Evolutionary conservation across 2,888 invertebrate genomes (phyloP), one percentile per base, ranked within the genome.

Genomic region (Graphium colonna): DNA sequence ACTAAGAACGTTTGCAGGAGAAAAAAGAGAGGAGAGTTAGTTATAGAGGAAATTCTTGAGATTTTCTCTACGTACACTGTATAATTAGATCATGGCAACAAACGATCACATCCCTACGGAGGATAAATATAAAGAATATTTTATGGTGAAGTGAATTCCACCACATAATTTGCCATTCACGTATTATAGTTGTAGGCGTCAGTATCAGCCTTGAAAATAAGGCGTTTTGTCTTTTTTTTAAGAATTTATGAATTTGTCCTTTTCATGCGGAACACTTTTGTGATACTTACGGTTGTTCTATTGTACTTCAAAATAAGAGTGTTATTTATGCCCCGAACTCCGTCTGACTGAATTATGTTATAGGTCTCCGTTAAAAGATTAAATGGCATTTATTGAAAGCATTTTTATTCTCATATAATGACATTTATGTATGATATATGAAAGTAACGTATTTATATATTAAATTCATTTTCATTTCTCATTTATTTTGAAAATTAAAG

Each of bases 21-120:
- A 43, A 47, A 39, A 47, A 52, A 52, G 41, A 31, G 44, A 26
- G 12, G 45, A 46, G 42, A 26, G 42, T 47, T 52, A 47, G 47
- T 52, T 47, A 46, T 52, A 46, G 47, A 42, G 52, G 47, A 42
- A 47, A 52, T 47, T 52, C 52, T 52, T 47, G 38, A 36, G 36
- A 36, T 47, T 52, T 52, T 42, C 42, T 52, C 38, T 17, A 21
- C 47, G 36, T 47, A 47, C 16, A 26, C 42, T 52, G 21, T 12
- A 28, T 5, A 2, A 28, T n/a, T 38, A n/a, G n/a, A n/a, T n/a
- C 28, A 5, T 5, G 21, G 5, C 1, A n/a, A 7, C 36, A 28
- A 47, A 9, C 9, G 21, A 52, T 21, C 41, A 26, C 28, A 7
- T 15, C 42, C 36, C 38, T 43, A 13, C 36, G 10, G 10, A 18